Evolutionary conservation across 2,888 invertebrate species (phyloP).

Genomic region (Gari tellinella): DNA sequence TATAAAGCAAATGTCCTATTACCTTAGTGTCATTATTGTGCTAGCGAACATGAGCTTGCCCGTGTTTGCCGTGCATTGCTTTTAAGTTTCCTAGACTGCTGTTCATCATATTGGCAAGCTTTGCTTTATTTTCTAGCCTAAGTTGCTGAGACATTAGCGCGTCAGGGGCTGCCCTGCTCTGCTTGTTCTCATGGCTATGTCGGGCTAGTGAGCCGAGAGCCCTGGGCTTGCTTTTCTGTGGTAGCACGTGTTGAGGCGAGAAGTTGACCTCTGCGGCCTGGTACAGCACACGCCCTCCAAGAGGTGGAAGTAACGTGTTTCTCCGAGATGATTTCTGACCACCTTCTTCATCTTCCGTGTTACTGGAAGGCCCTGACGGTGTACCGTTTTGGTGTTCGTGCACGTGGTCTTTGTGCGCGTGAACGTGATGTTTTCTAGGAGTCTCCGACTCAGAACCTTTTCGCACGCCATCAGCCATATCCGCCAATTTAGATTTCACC

Average conservation of each 20-base stretch:
- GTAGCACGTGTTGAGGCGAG: conserved; percentile 8
- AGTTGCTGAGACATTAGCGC: conserved; percentile 64
- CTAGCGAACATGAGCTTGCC: too few relatives aligned
- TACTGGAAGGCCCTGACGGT: neutral
- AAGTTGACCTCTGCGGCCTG: neutral
- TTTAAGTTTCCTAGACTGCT: conserved; percentile 69
- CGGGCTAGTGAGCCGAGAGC: conserved; percentile 5
- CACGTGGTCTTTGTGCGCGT: conserved; percentile 12
- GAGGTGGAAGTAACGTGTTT: conserved; percentile 48
- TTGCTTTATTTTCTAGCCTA: conserved; percentile 52
- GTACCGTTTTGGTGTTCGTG: neutral
- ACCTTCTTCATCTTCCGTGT: neutral
- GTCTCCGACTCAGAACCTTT: conserved; percentile 3
- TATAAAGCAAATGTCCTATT: too few relatives aligned
- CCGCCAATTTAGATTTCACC: conserved; percentile 57
- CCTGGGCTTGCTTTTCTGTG: conserved; percentile 13
- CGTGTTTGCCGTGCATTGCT: conserved; percentile 48
- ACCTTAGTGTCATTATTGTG: too few relatives aligned
- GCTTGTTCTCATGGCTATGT: conserved; percentile 20
- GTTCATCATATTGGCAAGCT: conserved; percentile 40
- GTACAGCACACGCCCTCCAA: conserved; percentile 39
- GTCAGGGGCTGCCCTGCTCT: conserved; percentile 40
- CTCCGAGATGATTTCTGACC: conserved; percentile 15
- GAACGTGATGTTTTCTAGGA: conserved; percentile 8
- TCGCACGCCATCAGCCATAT: conserved; percentile 54